phyloP scores from a whole-genome alignment of 2,888 invertebrate species.

The Euphydryas editha region DNA sequence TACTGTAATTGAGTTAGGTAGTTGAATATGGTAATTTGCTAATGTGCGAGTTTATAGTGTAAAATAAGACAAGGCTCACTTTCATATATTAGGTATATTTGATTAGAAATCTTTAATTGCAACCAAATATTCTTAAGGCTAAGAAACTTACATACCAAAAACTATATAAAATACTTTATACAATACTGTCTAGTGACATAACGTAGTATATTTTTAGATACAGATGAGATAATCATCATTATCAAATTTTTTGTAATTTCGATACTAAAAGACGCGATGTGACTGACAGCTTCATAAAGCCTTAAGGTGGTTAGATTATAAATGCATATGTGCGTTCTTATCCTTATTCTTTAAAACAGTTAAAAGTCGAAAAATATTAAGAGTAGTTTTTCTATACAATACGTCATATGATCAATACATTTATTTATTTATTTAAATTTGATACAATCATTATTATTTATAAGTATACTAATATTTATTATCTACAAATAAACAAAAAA shows the following conservation, averaged over 20 bases:
- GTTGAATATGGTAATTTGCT: too few species aligned
- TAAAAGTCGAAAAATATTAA: not conserved
- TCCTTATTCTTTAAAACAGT: not conserved
- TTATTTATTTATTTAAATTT: conserved; percentile 1
- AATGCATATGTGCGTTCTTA: not conserved
- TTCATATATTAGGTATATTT: conserved; percentile 64
- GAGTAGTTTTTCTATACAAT: not conserved
- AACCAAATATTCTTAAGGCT: conserved; percentile 33
- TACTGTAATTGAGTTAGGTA: too few species aligned
- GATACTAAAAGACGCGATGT: too few species aligned
- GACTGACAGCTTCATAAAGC: too few species aligned
- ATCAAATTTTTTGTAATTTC: too few species aligned
- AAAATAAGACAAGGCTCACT: conserved; percentile 39
- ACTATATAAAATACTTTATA: conserved; percentile 40
- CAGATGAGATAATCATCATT: too few species aligned
- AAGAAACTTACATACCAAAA: conserved; percentile 31
- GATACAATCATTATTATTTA: conserved; percentile 3
- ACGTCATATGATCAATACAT: not conserved
- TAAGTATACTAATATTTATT: not conserved
- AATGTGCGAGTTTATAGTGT: not conserved
- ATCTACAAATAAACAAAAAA: too few species aligned
- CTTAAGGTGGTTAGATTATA: too few species aligned
- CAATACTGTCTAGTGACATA: conserved; percentile 22
- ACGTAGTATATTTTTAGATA: too few species aligned
- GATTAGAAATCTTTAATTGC: conserved; percentile 66